Evolutionary conservation across 1,140 invertebrate genomes (phyloP), one percentile per base, ranked within the genome.

Genomic region (Brachionus plicatilis): DNA sequence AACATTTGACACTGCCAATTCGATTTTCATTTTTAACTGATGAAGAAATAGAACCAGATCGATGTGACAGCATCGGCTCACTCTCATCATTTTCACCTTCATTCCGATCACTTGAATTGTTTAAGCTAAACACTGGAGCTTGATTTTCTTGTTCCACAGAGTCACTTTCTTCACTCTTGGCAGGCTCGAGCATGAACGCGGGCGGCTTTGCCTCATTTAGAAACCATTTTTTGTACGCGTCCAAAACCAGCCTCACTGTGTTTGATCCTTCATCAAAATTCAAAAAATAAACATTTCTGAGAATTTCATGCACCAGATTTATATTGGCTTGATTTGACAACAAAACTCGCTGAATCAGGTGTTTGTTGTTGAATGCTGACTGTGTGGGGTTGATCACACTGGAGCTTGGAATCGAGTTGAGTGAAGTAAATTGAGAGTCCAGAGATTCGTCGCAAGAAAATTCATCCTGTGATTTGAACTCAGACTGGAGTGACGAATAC

Each of bases 271-370:
- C 85, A 76, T 82, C 79, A 82, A 82, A 45, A 33, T 84, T 89
- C 12, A 82, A 29, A 60, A 82, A 65, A 68, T 82, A 82, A 1
- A 33, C 89, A 90, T 98, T 95, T 75, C 96, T 92, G 87, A 97
- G 95, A 37, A 97, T 91, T 90, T 98, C 96, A 87, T 97, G 94
- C 43, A 97, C 93, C 89, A 98, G 95, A 90, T 98, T 96, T 3
- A 98, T 93, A 88, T 98, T 97, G 85, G 96, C 94, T 66, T 95
- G 91, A 72, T 92, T 93, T 37, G 94, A 93, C 88, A 95, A 96
- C 6, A 98, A 91, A 6, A 97, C 95, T 86, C 95, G 93, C 37
- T 94, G 92, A 0, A 82, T 47, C 11, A 82, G 24, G 37, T 65
- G 79, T 27, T 82, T 82, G 24, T 82, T 82, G 41, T 37, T 72